A percentile compares a stretch with the other conserved stretches of the same genome.
phyloP scores from a whole-genome alignment of 2,888 invertebrate genomes.

The Eretmocerus hayati region DNA sequence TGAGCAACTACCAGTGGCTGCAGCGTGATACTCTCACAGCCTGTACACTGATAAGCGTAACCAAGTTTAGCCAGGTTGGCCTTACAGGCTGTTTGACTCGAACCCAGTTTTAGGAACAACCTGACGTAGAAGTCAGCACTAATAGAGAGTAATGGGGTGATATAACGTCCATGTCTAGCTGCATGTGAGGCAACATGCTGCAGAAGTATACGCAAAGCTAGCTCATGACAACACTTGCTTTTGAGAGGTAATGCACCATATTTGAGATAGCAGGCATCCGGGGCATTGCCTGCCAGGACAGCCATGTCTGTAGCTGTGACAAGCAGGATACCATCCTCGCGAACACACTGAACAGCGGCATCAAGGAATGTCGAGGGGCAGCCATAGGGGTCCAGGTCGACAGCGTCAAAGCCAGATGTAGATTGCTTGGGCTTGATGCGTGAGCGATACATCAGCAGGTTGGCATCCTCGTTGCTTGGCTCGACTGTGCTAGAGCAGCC shows the following conservation, averaged over 20 bases:
- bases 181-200: constrained; percentile 88
- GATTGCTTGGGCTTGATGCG: no score
- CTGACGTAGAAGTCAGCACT: constrained; percentile 96
- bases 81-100: constrained; percentile 80
- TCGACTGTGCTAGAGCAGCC: constrained; percentile 65
- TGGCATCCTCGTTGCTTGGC: constrained; percentile 80
- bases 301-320: constrained; percentile 98
- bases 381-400: constrained; percentile 97
- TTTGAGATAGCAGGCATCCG: constrained; percentile 88
- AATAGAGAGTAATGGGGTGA: constrained; percentile 81
- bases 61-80: constrained; percentile 78
- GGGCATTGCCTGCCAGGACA: constrained; percentile 88
- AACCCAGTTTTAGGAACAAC: constrained; percentile 79
- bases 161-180: constrained; percentile 86
- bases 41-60: constrained; percentile 82
- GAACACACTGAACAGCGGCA: constrained; percentile 73
- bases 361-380: constrained; percentile 90
- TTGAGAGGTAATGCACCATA: constrained; percentile 87
- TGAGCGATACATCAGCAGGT: constrained; percentile 77
- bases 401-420: constrained; percentile 70
- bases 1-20: constrained; percentile 68
- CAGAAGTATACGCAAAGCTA: constrained; percentile 88
- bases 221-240: constrained; percentile 88
- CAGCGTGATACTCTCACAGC: constrained; percentile 74
- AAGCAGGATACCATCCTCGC: constrained; percentile 78